Conservation (phyloP, 2,888 invertebrate species). For the Sphaeridia pumilis region DNA sequence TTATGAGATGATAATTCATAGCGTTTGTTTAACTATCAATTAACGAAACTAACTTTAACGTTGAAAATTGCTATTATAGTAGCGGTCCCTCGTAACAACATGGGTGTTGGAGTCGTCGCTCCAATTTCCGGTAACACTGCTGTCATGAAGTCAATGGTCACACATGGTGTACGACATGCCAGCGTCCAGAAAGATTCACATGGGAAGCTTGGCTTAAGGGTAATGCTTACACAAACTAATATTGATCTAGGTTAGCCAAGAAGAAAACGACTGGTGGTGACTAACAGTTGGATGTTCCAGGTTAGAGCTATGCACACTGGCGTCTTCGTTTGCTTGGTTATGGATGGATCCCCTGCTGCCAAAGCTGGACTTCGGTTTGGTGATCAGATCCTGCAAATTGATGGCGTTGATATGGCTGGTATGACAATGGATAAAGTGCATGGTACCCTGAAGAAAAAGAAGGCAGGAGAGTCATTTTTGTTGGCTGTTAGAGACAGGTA, state of each 20-base stretch:
- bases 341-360: conserved; percentile 65
- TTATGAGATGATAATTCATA: neutral
- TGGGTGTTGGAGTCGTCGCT: conserved; percentile 51
- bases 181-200: conserved; percentile 67
- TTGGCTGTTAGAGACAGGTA: conserved; percentile 75
- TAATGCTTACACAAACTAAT: too few species aligned
- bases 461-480: conserved; percentile 46
- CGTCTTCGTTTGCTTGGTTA: conserved; percentile 75
- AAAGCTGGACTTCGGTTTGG: conserved; percentile 76
- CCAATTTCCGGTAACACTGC: conserved; percentile 69
- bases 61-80: conserved; percentile 5
- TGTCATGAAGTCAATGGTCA: conserved; percentile 64
- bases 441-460: conserved; percentile 60
- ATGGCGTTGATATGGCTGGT: conserved; percentile 67
- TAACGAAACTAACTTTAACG: neutral
- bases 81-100: conserved; percentile 19
- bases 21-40: neutral
- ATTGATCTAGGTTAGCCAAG: too few species aligned
- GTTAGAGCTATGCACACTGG: conserved; percentile 44
- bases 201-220: conserved; percentile 68
- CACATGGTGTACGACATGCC: conserved; percentile 65
- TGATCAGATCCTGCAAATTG: conserved; percentile 82
- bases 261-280: too few species aligned
- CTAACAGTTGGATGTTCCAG: too few species aligned
- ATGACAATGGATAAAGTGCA: conserved; percentile 70